These are phyloP conservation scores for Heteractis magnifica DNA, from an alignment of 92 coral and sea anemone species.

Conservation along the genomic window DNA sequence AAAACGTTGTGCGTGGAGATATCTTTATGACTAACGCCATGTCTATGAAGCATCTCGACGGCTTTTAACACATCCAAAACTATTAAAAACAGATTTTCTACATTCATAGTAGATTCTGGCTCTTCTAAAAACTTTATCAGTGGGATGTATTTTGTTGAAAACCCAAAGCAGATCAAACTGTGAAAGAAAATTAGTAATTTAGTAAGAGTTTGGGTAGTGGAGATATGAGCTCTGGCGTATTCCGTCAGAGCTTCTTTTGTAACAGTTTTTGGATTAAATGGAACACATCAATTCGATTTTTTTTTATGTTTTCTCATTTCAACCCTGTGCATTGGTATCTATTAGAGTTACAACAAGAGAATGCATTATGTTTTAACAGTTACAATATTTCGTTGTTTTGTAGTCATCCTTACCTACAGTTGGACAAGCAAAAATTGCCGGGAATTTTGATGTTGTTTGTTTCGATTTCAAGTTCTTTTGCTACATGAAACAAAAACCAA, in stretches of 20 bases:
- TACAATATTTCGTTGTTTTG: neutral
- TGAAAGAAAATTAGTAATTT: neutral
- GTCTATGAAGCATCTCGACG: neutral
- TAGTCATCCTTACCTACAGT: neutral
- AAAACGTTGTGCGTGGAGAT: neutral
- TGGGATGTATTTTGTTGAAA: neutral
- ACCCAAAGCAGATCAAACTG: slow-evolving; percentile 1
- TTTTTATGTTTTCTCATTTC: too few relatives aligned
- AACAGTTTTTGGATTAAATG: neutral
- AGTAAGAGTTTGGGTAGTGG: neutral
- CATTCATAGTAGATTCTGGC: neutral
- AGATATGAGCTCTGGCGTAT: neutral
- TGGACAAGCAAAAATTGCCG: neutral
- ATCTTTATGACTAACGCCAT: slow-evolving; percentile 1
- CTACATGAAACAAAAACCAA: neutral
- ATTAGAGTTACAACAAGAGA: too few relatives aligned
- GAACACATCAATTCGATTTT: too few relatives aligned
- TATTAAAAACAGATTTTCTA: neutral
- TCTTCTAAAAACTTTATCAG: neutral
- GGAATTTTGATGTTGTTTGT: neutral
- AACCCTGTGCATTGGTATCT: too few relatives aligned
- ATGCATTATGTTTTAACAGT: too few relatives aligned
- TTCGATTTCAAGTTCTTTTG: neutral
- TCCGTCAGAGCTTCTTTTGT: neutral
- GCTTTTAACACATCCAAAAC: neutral